Base-by-base conservation (phyloP, 2,113 vertebrate species). In the human region DNA sequence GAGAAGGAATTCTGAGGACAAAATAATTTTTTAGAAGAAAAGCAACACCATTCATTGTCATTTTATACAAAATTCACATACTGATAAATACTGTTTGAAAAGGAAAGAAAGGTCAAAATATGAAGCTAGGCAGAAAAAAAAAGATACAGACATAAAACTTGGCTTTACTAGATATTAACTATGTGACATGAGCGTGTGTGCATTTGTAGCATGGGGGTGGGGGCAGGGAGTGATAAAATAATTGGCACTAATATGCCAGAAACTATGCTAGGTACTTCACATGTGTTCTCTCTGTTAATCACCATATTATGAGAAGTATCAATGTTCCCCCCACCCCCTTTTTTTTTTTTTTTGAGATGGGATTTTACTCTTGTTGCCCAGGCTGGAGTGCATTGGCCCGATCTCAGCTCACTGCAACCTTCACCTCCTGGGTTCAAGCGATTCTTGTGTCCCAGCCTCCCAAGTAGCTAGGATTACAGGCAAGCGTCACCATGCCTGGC, bases 71-170 rank as follows among this genome's bases (percentile, higher is more conserved):
- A 52, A 13, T 89, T 30, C 32, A 6, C 94, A 4, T 90, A 35
- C 23, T 55, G 64, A 70, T 13, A 86, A 89, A 96, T 64, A 76
- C 81, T 87, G 8, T 40, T 90, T 40, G 79, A 86, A 70, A 92
- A 23, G 23, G 40, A 57, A 95, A 85, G 32, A 22, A 76, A 88
- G 25, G 50, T 89, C 38, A 40, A 78, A 81, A 38, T 76, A 45
- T 64, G 32, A 97, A 89, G 38, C 6, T 30, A 17, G 4, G 7
- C 16, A 72, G 5, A 16, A 80, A 7, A 43, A 84, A 81, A 75
- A 81, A 82, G 40, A 88, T 48, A 70, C 68, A 64, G 3, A 0
- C 50, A 61, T 40, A 85, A 90, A 94, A 17, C 70, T 73, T n/a
- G 13, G 5, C 23, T 32, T 9, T 1, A 17, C 14, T 7, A 45